These are phyloP conservation scores for Samia ricini DNA, from an alignment of 1,140 invertebrate genomes.

Conservation along the genomic window DNA sequence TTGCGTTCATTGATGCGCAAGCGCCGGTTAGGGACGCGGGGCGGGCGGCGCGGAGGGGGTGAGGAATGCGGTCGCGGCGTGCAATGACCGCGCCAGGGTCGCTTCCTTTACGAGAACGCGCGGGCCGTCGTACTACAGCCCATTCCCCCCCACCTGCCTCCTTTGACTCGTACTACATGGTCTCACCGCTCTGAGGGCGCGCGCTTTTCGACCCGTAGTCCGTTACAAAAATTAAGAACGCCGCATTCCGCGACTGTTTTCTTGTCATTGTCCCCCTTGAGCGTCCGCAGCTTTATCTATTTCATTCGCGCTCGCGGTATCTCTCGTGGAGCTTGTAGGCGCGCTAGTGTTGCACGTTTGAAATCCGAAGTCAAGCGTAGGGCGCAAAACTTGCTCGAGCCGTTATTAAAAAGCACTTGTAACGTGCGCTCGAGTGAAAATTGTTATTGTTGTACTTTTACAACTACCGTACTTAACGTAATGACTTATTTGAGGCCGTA, in stretches of 20 bases:
- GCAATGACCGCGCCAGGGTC: conserved; percentile 75
- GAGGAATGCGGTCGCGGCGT: conserved; percentile 73
- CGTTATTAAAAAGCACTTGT: conserved; percentile 5
- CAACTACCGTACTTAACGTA: not conserved
- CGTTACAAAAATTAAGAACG: conserved; percentile 74
- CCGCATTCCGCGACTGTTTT: conserved; percentile 64
- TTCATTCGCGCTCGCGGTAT: conserved; percentile 27
- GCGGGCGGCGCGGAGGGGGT: conserved; percentile 50
- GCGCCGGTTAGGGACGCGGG: conserved; percentile 46
- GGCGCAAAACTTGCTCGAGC: conserved; percentile 35
- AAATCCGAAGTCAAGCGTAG: conserved; percentile 30
- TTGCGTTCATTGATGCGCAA: conserved; percentile 73
- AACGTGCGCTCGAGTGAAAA: conserved; percentile 2
- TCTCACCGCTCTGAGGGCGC: conserved; percentile 49
- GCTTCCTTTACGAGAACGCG: conserved; percentile 75
- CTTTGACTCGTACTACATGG: conserved; percentile 51
- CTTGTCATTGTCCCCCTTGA: conserved; percentile 49
- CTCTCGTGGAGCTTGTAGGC: not conserved
- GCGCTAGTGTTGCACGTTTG: conserved; percentile 27
- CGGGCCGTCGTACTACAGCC: conserved; percentile 73
- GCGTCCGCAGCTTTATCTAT: conserved; percentile 17
- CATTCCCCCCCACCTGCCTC: conserved; percentile 34
- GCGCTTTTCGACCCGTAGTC: conserved; percentile 69
- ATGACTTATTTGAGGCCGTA: not conserved
- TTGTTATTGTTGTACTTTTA: not conserved